Evolutionary conservation across 2,797 vertebrate genomes (phyloP), one percentile per base, ranked within the genome.

Genomic region (Malurus leucopterus): DNA sequence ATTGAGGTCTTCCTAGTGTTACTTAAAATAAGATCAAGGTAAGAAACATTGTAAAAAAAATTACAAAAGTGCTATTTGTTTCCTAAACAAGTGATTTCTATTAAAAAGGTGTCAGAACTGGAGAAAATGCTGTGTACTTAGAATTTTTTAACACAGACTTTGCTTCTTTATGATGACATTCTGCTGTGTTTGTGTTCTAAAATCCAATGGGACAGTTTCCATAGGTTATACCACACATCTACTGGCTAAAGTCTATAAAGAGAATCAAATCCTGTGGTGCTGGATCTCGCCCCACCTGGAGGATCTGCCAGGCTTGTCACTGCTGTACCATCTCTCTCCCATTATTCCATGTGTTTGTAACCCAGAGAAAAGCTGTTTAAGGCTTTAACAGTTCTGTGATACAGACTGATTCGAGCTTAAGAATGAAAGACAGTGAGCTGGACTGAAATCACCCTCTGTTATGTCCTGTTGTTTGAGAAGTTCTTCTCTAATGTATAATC

Each of bases 1-100:
- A 98, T 98, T 99, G 98, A 99, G 98, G 99, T 99, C 99, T 99
- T 99, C 99, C 99, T 99, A 98, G 98, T 99, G 98, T 99, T 98
- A 98, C 97, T 97, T 97, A 98, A 98, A 98, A 97, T 98, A 97
- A 97, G 97, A 97, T 97, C 96, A 97, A 97, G 96, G 96, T 97
- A 97, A 98, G 97, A 97, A 98, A 97, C 96, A 89, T 97, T 98
- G 97, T 97, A 97, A 96, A 95, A 97, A 92, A 95, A 96, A 95
- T 92, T 97, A 97, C 96, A 96, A 97, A 99, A 99, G 98, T 99
- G 98, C 98, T 99, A 99, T 99, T 98, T 98, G 98, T 98, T 99
- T 98, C 98, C 97, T 98, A 97, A 98, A 98, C 98, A 98, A 98
- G 98, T 98, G 95, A 97, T 98, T 98, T 98, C 97, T 98, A 98